Evolutionary conservation across 2,888 invertebrate species (phyloP).

Genomic region (Aphodius granarius): DNA sequence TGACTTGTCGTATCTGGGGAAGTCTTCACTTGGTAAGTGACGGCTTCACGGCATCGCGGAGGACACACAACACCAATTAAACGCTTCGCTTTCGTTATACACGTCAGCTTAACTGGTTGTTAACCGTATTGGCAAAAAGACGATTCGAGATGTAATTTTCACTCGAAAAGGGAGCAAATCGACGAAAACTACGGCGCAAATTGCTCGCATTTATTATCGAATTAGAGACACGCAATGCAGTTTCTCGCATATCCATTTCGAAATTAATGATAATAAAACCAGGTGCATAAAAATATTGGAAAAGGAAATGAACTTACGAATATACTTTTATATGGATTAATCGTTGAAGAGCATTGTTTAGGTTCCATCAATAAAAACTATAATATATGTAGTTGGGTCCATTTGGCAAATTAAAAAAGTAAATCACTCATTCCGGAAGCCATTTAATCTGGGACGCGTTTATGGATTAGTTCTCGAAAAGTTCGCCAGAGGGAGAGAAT

Average conservation of each 20-base stretch:
- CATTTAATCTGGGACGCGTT: background rate
- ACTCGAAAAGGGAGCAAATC: background rate
- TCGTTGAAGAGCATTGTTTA: background rate
- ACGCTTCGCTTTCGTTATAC: conserved; percentile 4
- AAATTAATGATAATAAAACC: too few species aligned
- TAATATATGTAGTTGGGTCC: background rate
- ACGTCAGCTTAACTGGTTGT: background rate
- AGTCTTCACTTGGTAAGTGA: conserved; percentile 2
- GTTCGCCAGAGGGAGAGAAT: background rate
- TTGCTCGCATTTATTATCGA: background rate
- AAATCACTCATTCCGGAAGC: background rate
- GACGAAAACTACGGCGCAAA: background rate
- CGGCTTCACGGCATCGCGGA: background rate
- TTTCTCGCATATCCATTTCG: background rate
- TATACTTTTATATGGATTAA: background rate
- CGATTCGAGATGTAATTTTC: background rate
- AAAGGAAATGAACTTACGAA: background rate
- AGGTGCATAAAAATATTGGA: too few species aligned
- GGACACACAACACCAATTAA: conserved; percentile 11
- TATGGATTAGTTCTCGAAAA: background rate
- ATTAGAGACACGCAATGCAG: background rate
- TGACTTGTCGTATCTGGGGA: conserved; percentile 33
- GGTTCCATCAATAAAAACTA: background rate
- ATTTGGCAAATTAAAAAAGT: background rate
- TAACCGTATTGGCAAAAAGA: background rate